Evolutionary conservation across 2,888 invertebrate species (phyloP).

Genomic region (Erebia epiphron): DNA sequence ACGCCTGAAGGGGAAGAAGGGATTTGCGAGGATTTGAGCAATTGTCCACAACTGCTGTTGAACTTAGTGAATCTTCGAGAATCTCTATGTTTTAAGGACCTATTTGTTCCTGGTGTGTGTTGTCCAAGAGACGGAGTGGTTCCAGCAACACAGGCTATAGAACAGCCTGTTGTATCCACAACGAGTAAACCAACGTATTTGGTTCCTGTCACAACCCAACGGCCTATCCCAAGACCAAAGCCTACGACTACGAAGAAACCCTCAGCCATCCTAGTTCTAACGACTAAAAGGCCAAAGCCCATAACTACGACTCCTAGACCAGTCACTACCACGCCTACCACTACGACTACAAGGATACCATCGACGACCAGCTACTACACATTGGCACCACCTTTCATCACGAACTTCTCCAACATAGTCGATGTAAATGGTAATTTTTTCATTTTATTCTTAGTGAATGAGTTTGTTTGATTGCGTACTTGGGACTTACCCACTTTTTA

Average conservation of each 20-base stretch:
- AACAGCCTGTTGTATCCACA: slow-evolving; percentile 63
- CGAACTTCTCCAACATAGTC: slow-evolving; percentile 79
- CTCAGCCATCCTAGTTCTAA: slow-evolving; percentile 59
- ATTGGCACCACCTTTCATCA: slow-evolving; percentile 61
- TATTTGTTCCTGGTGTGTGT: slow-evolving; percentile 96
- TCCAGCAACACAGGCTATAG: slow-evolving; percentile 43
- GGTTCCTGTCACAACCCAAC: slow-evolving; percentile 68
- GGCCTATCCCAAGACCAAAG: slow-evolving; percentile 49
- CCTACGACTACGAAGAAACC: slow-evolving; percentile 61
- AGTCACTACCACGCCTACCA: slow-evolving; percentile 48
- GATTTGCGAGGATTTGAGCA: slow-evolving; percentile 93
- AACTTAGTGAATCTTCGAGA: slow-evolving; percentile 92
- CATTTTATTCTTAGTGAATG: not conserved
- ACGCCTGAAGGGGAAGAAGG: slow-evolving; percentile 92
- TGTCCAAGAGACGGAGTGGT: slow-evolving; percentile 85
- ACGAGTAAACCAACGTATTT: slow-evolving; percentile 72
- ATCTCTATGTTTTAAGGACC: slow-evolving; percentile 94
- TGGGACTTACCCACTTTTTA: too few relatives aligned
- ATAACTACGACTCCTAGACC: slow-evolving; percentile 48
- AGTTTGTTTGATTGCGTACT: too few relatives aligned
- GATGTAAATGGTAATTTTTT: slow-evolving; percentile 75
- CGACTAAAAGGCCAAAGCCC: slow-evolving; percentile 61
- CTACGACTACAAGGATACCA: slow-evolving; percentile 52
- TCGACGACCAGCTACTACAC: slow-evolving; percentile 75
- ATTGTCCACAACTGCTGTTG: slow-evolving; percentile 92